Evolutionary conservation across 2,113 vertebrate species (phyloP).

Genomic region (Steatornis caripensis): DNA sequence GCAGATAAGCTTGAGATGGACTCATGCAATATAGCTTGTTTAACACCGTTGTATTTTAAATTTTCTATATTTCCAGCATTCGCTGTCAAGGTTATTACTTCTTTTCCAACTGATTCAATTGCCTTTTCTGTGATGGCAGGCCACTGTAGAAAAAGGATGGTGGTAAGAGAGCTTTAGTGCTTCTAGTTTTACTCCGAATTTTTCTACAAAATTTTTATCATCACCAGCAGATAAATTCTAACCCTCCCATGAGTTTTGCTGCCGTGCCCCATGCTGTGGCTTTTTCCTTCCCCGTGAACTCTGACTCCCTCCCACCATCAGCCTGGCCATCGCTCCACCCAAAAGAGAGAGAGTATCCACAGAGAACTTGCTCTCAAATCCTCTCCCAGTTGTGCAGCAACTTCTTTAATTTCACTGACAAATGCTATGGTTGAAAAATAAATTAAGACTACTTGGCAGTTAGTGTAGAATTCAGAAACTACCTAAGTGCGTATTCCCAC

Average conservation of each 20-base stretch:
- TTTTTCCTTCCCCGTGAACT: neutral
- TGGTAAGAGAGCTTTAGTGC: neutral
- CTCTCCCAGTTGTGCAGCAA: neutral
- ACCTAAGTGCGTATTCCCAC: neutral
- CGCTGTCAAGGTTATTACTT: neutral
- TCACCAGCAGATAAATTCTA: neutral
- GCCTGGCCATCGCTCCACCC: neutral
- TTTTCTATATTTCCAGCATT: neutral
- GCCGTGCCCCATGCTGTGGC: neutral
- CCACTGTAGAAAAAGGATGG: neutral
- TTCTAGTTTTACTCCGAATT: neutral
- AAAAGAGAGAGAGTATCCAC: neutral
- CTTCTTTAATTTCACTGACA: neutral
- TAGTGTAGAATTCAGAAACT: neutral
- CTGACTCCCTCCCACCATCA: neutral
- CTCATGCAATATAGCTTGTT: neutral
- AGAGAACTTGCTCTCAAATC: neutral
- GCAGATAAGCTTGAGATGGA: neutral
- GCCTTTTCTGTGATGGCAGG: neutral
- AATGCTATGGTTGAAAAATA: neutral
- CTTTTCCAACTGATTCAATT: neutral
- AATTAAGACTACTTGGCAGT: neutral
- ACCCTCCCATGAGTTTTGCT: neutral
- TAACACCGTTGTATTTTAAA: neutral
- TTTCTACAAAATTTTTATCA: neutral